Percentiles rank a stretch among this genome's conserved stretches.
Conservation (phyloP, 2,888 invertebrate species). For the Perithous albicinctus region DNA sequence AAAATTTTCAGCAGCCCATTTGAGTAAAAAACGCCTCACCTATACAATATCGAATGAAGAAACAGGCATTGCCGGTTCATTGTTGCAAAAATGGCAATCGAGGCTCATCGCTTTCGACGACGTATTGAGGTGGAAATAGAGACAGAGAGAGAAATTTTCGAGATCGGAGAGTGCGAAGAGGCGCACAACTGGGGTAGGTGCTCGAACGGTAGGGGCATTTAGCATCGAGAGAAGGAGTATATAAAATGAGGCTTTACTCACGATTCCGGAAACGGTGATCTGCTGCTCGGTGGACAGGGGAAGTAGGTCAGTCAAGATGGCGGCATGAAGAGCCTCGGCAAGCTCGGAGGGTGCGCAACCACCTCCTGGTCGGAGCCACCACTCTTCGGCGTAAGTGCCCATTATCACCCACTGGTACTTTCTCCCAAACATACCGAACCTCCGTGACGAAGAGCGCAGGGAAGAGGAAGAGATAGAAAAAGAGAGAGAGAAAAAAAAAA, state of each 20-base stretch:
- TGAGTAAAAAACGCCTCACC: too few relatives aligned
- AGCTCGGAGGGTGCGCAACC: constrained; percentile 86
- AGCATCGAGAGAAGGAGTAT: constrained; percentile 13
- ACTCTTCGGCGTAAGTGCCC: constrained; percentile 92
- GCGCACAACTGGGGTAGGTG: not conserved
- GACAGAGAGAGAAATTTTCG: not conserved
- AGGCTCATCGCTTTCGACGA: not conserved
- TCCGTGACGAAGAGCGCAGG: constrained; percentile 77
- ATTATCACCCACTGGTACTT: constrained; percentile 98
- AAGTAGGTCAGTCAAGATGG: constrained; percentile 94
- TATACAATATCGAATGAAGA: not conserved
- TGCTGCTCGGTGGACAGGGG: constrained; percentile 95
- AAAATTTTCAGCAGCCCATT: too few relatives aligned
- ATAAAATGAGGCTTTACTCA: constrained; percentile 85
- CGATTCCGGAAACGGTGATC: constrained; percentile 95
- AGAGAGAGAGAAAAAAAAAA: too few relatives aligned
- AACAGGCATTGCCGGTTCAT: not conserved
- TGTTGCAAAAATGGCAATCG: not conserved
- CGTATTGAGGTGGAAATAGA: not conserved
- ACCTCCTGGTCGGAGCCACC: constrained; percentile 87
- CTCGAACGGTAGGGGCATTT: constrained; percentile 8
- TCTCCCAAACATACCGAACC: constrained; percentile 94
- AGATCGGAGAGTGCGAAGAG: not conserved
- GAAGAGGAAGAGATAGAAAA: too few relatives aligned
- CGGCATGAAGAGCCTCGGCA: constrained; percentile 92